Percentiles rank a stretch among this genome's conserved stretches.
Evolutionary conservation across 2,113 vertebrate genomes (phyloP).

Genomic region (Bubalus kerabau): DNA sequence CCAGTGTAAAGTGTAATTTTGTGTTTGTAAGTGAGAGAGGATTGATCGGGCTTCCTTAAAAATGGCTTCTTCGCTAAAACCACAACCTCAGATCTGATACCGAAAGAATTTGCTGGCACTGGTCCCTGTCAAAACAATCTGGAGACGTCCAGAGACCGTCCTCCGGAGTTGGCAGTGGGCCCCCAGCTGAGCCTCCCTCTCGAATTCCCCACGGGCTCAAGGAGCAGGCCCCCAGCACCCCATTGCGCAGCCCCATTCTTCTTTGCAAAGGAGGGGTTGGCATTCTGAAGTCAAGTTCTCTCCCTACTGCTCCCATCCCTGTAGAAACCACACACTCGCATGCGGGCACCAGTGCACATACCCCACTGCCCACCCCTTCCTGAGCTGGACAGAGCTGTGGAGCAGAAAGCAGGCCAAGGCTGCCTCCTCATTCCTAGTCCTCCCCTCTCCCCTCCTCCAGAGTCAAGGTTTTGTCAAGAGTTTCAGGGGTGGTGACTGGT

Average conservation of each 20-base stretch:
- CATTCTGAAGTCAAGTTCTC: not conserved
- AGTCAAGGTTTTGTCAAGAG: conserved; percentile 72
- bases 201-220: not conserved
- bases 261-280: not conserved
- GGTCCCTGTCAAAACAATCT: conserved; percentile 49
- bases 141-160: conserved; percentile 9
- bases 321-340: not conserved
- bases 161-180: conserved; percentile 21
- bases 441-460: conserved; percentile 56
- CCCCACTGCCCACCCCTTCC: conserved; percentile 59
- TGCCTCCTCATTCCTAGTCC: not conserved
- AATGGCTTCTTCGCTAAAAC: conserved; percentile 48
- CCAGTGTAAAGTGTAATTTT: not conserved
- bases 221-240: not conserved
- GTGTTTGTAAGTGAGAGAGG: not conserved
- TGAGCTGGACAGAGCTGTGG: conserved; percentile 57
- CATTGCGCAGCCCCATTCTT: not conserved
- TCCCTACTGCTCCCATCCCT: not conserved
- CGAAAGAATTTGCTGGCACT: conserved; percentile 26
- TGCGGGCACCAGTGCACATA: not conserved
- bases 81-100: conserved; percentile 52
- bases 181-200: not conserved
- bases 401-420: conserved; percentile 48
- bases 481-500: conserved; percentile 56
- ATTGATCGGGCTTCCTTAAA: conserved; percentile 8